A percentile compares a stretch with the other conserved stretches of the same genome.
Evolutionary conservation across 2,113 vertebrate species (phyloP).

Genomic region (Carlito syrichta): DNA sequence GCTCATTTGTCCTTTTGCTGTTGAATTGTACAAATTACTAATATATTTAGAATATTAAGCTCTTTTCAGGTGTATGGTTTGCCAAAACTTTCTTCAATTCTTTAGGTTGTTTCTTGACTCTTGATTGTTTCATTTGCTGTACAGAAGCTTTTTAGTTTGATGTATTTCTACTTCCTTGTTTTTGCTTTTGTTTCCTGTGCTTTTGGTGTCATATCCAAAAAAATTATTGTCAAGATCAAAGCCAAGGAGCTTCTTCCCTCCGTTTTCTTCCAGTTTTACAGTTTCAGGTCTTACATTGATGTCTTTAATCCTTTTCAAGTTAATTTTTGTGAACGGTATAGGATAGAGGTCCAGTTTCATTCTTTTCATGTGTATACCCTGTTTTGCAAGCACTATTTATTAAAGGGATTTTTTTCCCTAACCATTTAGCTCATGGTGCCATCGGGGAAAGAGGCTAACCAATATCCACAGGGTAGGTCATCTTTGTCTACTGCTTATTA

Average conservation of each 20-base stretch:
- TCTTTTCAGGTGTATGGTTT: not conserved
- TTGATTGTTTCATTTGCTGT: not conserved
- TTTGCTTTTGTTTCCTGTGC: not conserved
- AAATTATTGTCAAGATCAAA: not conserved
- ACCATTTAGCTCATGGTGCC: not conserved
- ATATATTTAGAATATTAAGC: not conserved
- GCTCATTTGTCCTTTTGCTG: not conserved
- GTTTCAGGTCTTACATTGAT: not conserved
- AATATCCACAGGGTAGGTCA: not conserved
- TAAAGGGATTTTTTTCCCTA: not conserved
- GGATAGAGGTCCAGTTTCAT: not conserved
- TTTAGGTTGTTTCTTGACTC: not conserved
- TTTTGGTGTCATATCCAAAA: not conserved
- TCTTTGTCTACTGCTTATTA: slow-evolving; percentile 22
- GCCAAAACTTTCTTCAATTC: not conserved
- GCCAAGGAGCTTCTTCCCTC: not conserved
- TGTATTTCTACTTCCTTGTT: not conserved
- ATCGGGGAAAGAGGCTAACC: not conserved
- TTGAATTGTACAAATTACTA: not conserved
- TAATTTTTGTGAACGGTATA: not conserved
- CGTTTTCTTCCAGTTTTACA: not conserved
- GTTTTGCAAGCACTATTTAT: not conserved
- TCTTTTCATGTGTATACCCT: not conserved
- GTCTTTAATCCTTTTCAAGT: not conserved
- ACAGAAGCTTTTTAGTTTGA: not conserved